These are phyloP conservation scores for Phalacrocorax carbo DNA, from an alignment of 2,113 vertebrate species.

Conservation along the genomic window DNA sequence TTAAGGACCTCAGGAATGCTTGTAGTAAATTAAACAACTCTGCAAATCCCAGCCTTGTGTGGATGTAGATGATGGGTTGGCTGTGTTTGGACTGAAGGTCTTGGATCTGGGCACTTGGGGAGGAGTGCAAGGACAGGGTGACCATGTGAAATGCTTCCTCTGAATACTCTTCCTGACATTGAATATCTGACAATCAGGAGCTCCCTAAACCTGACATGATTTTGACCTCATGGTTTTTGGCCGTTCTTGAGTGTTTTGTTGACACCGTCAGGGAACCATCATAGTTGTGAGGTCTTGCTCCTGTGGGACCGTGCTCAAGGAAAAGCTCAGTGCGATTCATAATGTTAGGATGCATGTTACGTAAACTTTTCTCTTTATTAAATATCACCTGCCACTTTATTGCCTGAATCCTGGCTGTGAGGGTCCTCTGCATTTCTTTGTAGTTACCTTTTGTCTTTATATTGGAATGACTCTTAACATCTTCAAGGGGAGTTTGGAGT, in stretches of 20 bases:
- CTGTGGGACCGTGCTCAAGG: not conserved
- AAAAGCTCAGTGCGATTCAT: fast-evolving
- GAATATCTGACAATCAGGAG: not conserved
- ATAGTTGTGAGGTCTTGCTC: not conserved
- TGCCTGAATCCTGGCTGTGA: not conserved
- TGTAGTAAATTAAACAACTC: not conserved
- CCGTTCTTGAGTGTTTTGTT: not conserved
- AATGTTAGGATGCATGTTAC: fast-evolving
- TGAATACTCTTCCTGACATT: not conserved
- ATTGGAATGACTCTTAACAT: not conserved
- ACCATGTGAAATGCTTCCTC: not conserved
- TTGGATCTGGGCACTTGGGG: not conserved
- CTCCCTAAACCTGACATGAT: not conserved
- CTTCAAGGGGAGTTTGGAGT: not conserved
- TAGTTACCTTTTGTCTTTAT: not conserved
- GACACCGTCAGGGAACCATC: not conserved
- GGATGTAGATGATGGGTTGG: not conserved
- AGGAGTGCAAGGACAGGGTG: not conserved
- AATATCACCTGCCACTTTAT: not conserved
- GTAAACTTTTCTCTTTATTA: not conserved
- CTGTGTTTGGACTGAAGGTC: not conserved
- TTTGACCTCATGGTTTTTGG: not conserved
- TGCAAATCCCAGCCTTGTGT: not conserved
- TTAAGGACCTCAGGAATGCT: not conserved
- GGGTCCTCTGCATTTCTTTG: not conserved